Evolutionary conservation across 2,888 invertebrate species (phyloP).

Genomic region (Cephus runcator): DNA sequence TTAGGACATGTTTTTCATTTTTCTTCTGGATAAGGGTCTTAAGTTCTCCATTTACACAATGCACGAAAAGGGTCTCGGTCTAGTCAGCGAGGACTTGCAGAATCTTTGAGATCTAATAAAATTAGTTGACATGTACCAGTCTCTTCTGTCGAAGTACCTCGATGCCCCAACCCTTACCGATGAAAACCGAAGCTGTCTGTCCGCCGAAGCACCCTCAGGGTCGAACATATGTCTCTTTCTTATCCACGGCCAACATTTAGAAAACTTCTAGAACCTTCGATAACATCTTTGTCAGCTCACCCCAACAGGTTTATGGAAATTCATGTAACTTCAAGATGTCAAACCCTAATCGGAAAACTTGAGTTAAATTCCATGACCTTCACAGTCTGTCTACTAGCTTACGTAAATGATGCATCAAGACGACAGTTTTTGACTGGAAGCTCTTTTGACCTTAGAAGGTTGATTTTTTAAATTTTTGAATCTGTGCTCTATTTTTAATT

Average conservation of each 20-base stretch:
- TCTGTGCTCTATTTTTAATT: background rate
- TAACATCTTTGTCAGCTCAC: background rate
- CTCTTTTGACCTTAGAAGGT: too few species aligned
- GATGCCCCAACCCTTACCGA: too few species aligned
- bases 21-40: too few species aligned
- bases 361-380: background rate
- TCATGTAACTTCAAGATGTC: background rate
- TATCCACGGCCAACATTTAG: background rate
- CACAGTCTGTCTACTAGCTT: background rate
- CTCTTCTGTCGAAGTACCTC: too few species aligned
- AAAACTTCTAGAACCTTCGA: background rate
- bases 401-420: background rate
- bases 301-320: background rate
- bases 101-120: too few species aligned
- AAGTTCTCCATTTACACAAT: too few species aligned
- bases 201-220: too few species aligned
- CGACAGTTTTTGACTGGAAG: background rate
- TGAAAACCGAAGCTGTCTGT: too few species aligned
- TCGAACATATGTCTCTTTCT: background rate
- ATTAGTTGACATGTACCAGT: too few species aligned
- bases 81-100: too few species aligned
- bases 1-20: too few species aligned
- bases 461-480: background rate
- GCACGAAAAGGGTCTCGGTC: too few species aligned
- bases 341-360: background rate